Evolutionary conservation across 1,140 invertebrate genomes (phyloP), one percentile per base, ranked within the genome.

Genomic region (Diachasmimorpha longicaudata): DNA sequence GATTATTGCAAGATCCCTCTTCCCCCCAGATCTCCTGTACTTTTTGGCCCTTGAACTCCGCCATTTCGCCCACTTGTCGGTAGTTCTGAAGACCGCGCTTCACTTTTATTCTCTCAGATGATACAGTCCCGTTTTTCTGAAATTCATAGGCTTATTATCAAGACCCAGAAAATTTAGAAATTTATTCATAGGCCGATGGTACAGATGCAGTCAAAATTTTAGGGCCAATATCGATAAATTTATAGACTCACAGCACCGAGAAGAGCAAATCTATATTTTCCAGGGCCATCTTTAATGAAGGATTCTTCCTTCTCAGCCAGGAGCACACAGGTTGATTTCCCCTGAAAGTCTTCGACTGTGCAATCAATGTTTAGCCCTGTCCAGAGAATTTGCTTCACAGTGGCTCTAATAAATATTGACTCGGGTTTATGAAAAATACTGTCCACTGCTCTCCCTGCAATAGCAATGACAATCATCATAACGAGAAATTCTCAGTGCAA

Each of bases 21-120:
- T 90, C 91, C 0, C 83, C 84, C 93, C 94, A 95, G 0, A 90
- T 82, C 0, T 89, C 85, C 73, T 93, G 81, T 68, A 91, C 84
- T 0, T 89, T 82, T 76, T 92, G 89, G 0, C 90, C 91, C 66
- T 93, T 91, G 70, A 91, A 91, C 36, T 91, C 91, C 0, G 93
- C 81, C 4, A 95, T 91, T 79, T 90, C 89, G 0, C 94, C 94
- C 0, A 95, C 90, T 23, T 95, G 91, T 78, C 91, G 91, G 0
- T 91, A 91, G 81, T 95, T 91, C 58, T 92, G 92, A 4, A 91
- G 89, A 0, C 95, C 94, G 63, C 95, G 91, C 44, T 90, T 89
- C 0, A 95, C 94, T 16, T 92, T 92, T 48, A 94, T 90, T 58
- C 91, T 87, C 9, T 90, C 85, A 0, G 87, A 84, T 19, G 90